A percentile compares a stretch with the other conserved stretches of the same genome.
phyloP scores from a whole-genome alignment of 2,888 invertebrate species.

The Perithous albicinctus region DNA sequence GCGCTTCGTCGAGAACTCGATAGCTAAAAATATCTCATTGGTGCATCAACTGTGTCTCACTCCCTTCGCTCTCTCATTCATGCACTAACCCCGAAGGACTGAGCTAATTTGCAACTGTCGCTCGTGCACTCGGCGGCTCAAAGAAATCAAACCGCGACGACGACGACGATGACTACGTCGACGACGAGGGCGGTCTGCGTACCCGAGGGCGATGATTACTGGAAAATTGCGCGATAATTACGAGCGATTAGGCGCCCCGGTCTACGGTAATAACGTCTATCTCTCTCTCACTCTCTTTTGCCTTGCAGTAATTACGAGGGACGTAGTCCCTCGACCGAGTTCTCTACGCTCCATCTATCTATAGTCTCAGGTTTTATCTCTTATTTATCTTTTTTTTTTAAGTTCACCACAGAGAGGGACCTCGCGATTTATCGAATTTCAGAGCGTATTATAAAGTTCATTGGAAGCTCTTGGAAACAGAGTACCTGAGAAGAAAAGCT shows the following conservation, averaged over 20 bases:
- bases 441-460: constrained; percentile 22
- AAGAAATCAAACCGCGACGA: constrained; percentile 49
- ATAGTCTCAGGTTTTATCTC: constrained; percentile 51
- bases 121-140: constrained; percentile 8
- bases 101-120: constrained; percentile 31
- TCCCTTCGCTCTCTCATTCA: constrained; percentile 16
- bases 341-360: constrained; percentile 54
- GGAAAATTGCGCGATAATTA: constrained; percentile 68
- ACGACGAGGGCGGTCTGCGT: background rate
- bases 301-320: constrained; percentile 57
- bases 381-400: constrained; percentile 54
- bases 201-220: constrained; percentile 55
- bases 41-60: constrained; percentile 14
- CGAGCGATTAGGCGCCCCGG: constrained; percentile 55
- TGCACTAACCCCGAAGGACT: background rate
- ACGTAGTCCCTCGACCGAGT: constrained; percentile 63
- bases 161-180: constrained; percentile 8
- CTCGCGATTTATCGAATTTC: constrained; percentile 63
- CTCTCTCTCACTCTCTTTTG: background rate
- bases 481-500: constrained; percentile 28
- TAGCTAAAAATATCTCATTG: constrained; percentile 53
- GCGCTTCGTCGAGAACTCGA: constrained; percentile 34
- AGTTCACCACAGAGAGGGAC: background rate
- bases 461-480: constrained; percentile 31
- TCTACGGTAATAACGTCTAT: constrained; percentile 62